Conservation (phyloP, 2,888 invertebrate genomes). For the Drosophila picticornis region DNA sequence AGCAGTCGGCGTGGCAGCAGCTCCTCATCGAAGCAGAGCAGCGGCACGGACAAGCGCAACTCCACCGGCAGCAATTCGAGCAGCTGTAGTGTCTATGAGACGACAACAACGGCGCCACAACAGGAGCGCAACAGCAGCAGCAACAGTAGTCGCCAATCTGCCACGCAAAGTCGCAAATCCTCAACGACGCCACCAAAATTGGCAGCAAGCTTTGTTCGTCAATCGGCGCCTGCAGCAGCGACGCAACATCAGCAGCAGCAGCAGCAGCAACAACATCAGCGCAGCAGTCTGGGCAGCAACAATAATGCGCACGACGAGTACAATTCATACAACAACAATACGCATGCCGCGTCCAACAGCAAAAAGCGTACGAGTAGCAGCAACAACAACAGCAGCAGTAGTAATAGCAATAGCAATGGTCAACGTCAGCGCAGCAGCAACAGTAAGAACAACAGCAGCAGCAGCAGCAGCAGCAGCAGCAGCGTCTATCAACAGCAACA, state of each 20-base stretch:
- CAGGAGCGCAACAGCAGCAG: slow-evolving; percentile 53
- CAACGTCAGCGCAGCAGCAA: slow-evolving; percentile 54
- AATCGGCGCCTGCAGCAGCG: slow-evolving; percentile 35
- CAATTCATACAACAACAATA: slow-evolving; percentile 65
- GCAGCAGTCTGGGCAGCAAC: slow-evolving; percentile 45
- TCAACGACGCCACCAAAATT: slow-evolving; percentile 72
- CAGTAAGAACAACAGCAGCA: slow-evolving; percentile 45
- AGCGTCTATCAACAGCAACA: slow-evolving; percentile 38
- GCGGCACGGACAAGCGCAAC: slow-evolving; percentile 70
- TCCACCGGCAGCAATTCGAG: slow-evolving; percentile 72
- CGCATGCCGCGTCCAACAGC: slow-evolving; percentile 68
- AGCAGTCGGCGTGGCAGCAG: slow-evolving; percentile 53
- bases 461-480: slow-evolving; percentile 39
- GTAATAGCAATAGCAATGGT: slow-evolving; percentile 36
- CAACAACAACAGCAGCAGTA: slow-evolving; percentile 39
- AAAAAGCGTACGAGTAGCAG: slow-evolving; percentile 68
- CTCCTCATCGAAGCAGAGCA: slow-evolving; percentile 47
- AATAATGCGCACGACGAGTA: slow-evolving; percentile 64
- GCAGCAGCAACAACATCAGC: slow-evolving; percentile 42
- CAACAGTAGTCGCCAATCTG: slow-evolving; percentile 25
- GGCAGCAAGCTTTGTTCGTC: slow-evolving; percentile 62
- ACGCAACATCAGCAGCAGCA: slow-evolving; percentile 37
- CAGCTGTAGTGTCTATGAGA: slow-evolving; percentile 67
- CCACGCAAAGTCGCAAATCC: slow-evolving; percentile 47
- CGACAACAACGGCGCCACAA: slow-evolving; percentile 12